Base-by-base conservation (phyloP, 1,140 invertebrate genomes). In the Cherax quadricarinatus region DNA sequence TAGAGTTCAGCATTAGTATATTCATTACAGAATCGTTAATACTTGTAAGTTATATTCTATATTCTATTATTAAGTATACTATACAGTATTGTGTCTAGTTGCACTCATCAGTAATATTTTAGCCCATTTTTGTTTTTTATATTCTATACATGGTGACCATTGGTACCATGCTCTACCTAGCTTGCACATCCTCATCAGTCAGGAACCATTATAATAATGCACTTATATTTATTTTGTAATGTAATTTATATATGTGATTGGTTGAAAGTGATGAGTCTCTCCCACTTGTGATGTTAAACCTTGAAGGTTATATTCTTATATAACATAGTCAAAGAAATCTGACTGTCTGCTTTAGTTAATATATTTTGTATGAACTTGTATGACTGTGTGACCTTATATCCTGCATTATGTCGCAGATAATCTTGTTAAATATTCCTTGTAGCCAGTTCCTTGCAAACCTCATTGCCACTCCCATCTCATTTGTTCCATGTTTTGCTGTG, bases 401-500 rank as follows among this genome's bases (percentile, higher is more conserved):
- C 14, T 2, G 21, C 21, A 66, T 66, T 66, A 6, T 66, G 21
- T 66, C 62, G 18, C 18, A 66, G 14, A 66, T 66, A 1, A 66
- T 18, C 62, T 66, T 66, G 14, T 16, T 66, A 21, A 66, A 21
- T 66, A 66, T 14, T 66, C 14, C 21, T 18, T 21, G 21, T 66
- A 66, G 5, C 18, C 21, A 21, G 21, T 66, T 66, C 14, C 4
- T 7, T 21, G 1, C 21, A 66, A 18, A 75, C 70, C 7, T 75
- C 70, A 75, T 30, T 7, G 70, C 24, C 70, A 30, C 70, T 41
- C 24, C 21, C 70, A 75, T 75, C 70, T 75, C 70, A 75, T 75
- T 75, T 75, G 70, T 75, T 75, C 12, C 70, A 75, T 75, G 70
- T 75, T 75, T 75, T 75, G 70, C 70, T 75, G 70, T 75, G 70